Conservation (phyloP, 2,797 vertebrate genomes). For the Neopelma chrysocephalum region DNA sequence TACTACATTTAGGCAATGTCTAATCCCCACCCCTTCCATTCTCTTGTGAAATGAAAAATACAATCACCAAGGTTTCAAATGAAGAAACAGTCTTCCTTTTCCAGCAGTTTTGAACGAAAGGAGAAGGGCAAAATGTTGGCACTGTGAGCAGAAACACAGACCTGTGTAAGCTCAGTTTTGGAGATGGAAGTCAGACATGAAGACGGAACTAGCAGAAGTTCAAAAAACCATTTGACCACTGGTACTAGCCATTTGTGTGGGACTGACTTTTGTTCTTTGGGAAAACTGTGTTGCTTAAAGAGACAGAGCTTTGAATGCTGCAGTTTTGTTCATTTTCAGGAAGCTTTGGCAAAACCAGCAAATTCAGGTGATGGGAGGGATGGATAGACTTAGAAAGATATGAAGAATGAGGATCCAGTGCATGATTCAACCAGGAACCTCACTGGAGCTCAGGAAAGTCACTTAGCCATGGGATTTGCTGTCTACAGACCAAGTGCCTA, state of each 20-base stretch:
- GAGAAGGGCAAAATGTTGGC: background rate
- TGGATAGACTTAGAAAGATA: background rate
- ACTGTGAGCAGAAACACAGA: background rate
- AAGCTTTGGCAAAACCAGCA: background rate
- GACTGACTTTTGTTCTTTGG: background rate
- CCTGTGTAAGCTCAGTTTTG: background rate
- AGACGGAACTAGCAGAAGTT: background rate
- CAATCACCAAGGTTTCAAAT: slow-evolving; percentile 16
- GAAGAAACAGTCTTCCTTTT: slow-evolving; percentile 22
- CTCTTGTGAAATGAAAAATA: slow-evolving; percentile 52
- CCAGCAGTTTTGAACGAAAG: slow-evolving; percentile 15
- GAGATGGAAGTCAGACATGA: background rate
- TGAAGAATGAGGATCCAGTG: background rate
- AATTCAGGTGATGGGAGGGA: background rate
- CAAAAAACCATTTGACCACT: background rate
- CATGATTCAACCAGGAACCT: background rate
- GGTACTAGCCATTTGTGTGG: background rate
- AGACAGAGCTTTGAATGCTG: background rate
- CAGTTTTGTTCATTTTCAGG: background rate
- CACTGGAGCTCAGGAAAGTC: background rate
- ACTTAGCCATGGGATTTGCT: background rate
- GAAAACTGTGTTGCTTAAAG: background rate
- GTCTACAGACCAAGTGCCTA: background rate
- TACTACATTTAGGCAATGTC: slow-evolving; percentile 6
- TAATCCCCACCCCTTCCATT: slow-evolving; percentile 1